Base-by-base conservation (phyloP, 1,140 invertebrate species). In the Thalassaphorura encarpata region DNA sequence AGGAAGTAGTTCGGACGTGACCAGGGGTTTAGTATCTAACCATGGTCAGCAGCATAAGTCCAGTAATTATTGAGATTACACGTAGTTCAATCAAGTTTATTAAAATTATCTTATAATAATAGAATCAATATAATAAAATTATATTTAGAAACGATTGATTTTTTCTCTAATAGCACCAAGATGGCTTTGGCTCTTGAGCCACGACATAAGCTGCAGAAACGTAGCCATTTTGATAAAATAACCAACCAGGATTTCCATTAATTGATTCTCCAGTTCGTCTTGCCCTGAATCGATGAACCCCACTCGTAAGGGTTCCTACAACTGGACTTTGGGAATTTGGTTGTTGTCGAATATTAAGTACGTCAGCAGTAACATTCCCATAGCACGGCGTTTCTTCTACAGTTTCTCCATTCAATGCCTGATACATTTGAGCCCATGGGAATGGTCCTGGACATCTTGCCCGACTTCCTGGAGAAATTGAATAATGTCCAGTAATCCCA, bases 401-500 rank as follows among this genome's bases (percentile, higher is more conserved):
- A 31, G 11, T 33, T 21, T 19, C 29, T 16, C 47, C 52, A 39
- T 31, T 50, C 1, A 62, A 27, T 24, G 36, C 21, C 3, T 19
- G n/a, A 29, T 55, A 62, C 2, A 62, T 16, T 5, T 58, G 52
- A 2, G 49, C 55, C 60, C 60, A 62, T 19, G 60, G 60, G 24
- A 54, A 62, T 15, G 60, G 60, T 6, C 60, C 60, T 23, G 60
- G 60, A 29, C 60, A 62, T 19, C 60, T 23, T 48, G 26, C 56
- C 15, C 60, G 39, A 28, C 45, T 55, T 6, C 3, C 15, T 2
- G 60, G 60, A 18, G 52, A 55, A 1, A 62, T 62, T 15, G 60
- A 62, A 21, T 36, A 62, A 39, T 62, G 60, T 0, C 56, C 60
- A n/a, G 60, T 62, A 33, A 62, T 62, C 18, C 60, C 60, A 19